Conservation (phyloP, 2,113 vertebrate genomes). For the Sterrhoptilus dennistouni region DNA sequence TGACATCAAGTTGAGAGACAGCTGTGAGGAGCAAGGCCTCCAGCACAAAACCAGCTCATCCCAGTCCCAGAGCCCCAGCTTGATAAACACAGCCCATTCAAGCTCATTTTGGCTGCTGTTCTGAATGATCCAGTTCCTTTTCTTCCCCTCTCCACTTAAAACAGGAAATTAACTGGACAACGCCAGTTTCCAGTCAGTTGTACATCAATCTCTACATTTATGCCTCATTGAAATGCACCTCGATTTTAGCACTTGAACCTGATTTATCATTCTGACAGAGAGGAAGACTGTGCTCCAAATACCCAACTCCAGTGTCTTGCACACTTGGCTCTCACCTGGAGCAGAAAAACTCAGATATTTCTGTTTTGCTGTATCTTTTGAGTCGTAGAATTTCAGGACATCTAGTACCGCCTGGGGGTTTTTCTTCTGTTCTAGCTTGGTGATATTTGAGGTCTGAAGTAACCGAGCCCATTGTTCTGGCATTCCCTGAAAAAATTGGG, state of each 20-base stretch:
- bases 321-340: slow-evolving; percentile 77
- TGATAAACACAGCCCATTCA: neutral
- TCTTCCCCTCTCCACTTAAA: neutral
- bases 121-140: neutral
- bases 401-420: slow-evolving; percentile 97
- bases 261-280: neutral
- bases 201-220: neutral
- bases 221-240: neutral
- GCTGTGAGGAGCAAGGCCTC: neutral
- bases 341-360: slow-evolving; percentile 97
- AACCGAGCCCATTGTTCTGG: slow-evolving; percentile 97
- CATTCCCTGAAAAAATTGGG: slow-evolving; percentile 83
- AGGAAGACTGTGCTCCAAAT: neutral
- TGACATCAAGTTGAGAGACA: neutral
- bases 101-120: neutral
- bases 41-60: neutral
- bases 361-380: slow-evolving; percentile 92
- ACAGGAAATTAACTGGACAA: slow-evolving; percentile 20
- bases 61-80: neutral
- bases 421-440: slow-evolving; percentile 97
- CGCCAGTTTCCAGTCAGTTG: neutral
- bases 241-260: neutral
- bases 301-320: neutral
- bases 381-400: slow-evolving; percentile 96
- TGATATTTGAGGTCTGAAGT: slow-evolving; percentile 97